These are phyloP conservation scores for Parnassius orleans DNA, from an alignment of 2,888 invertebrate species.

Conservation along the genomic window DNA sequence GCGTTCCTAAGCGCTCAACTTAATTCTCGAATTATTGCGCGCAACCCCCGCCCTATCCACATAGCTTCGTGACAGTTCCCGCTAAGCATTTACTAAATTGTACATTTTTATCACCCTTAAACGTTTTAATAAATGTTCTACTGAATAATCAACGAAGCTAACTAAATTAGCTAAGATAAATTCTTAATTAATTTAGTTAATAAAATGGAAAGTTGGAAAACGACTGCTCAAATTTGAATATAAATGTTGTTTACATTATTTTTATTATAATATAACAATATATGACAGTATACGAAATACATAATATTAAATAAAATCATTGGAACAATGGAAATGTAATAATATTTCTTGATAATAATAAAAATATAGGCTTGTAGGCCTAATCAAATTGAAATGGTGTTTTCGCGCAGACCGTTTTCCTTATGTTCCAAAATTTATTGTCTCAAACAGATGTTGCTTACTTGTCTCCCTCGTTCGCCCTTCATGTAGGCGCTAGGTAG, in stretches of 20 bases:
- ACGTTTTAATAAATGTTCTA: background rate
- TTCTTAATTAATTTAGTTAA: too few relatives aligned
- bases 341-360: background rate
- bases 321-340: background rate
- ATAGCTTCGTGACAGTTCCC: conserved; percentile 13
- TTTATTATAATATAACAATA: too few relatives aligned
- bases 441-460: conserved; percentile 38
- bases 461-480: conserved; percentile 31
- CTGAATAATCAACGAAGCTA: too few relatives aligned
- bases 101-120: conserved; percentile 9
- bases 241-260: too few relatives aligned
- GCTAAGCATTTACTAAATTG: conserved; percentile 10
- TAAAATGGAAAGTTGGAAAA: too few relatives aligned
- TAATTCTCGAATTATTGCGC: conserved; percentile 28
- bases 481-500: conserved; percentile 17
- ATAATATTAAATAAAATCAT: too few relatives aligned
- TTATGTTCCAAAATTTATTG: conserved; percentile 37
- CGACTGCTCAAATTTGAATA: too few relatives aligned
- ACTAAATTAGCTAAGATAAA: too few relatives aligned
- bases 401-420: conserved; percentile 31
- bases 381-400: conserved; percentile 14
- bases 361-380: background rate
- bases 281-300: too few relatives aligned
- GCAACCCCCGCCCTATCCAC: conserved; percentile 1
- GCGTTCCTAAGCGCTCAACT: conserved; percentile 22